These are phyloP conservation scores for Aix galericulata DNA, from an alignment of 2,113 vertebrate genomes.

Conservation along the genomic window DNA sequence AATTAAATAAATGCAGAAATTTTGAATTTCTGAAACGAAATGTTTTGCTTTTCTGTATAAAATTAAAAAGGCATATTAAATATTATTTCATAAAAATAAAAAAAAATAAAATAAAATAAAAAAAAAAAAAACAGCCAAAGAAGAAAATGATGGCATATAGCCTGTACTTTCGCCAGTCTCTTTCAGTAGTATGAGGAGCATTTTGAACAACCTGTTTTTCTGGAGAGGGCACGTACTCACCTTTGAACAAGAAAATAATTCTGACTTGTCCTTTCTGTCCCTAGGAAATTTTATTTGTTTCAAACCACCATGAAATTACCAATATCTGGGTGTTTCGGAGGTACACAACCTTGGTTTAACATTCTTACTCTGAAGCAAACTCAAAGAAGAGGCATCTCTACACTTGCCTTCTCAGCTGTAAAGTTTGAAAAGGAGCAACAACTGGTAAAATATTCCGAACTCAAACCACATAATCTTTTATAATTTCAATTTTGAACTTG, in stretches of 20 bases:
- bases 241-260: neutral
- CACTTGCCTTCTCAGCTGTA: neutral
- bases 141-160: neutral
- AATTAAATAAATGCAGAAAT: neutral
- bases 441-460: neutral
- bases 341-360: neutral
- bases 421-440: neutral
- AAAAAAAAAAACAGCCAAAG: neutral
- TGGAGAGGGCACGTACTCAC: slow-evolving; percentile 60
- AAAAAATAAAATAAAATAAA: neutral
- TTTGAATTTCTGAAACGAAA: slow-evolving; percentile 8
- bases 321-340: neutral
- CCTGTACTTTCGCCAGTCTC: neutral
- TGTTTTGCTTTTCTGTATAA: neutral
- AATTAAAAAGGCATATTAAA: slow-evolving; percentile 30
- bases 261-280: neutral
- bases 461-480: neutral
- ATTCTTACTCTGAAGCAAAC: neutral
- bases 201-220: slow-evolving; percentile 1
- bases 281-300: neutral
- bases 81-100: neutral
- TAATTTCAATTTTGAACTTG: neutral
- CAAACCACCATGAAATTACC: neutral
- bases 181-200: neutral
- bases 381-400: neutral